Conservation (phyloP, 2,113 vertebrate genomes). For the Limnothrissa miodon region DNA sequence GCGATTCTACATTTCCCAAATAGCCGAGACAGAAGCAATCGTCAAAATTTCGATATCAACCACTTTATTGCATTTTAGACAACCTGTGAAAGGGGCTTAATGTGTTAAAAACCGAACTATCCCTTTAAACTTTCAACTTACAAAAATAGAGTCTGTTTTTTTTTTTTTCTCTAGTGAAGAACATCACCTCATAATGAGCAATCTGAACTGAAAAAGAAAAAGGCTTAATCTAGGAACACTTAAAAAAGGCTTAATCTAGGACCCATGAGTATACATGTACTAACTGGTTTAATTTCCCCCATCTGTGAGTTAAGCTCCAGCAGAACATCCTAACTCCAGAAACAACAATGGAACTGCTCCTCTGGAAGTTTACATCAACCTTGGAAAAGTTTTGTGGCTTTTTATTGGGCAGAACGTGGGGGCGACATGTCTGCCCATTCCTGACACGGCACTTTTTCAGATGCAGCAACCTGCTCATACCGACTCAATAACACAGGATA, state of each 20-base stretch:
- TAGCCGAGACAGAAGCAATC: no score
- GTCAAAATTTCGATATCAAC: no score
- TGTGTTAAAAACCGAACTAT: no score
- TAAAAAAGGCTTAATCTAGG: neutral
- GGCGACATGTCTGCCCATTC: conserved; percentile 10
- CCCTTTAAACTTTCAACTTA: neutral
- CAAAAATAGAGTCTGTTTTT: neutral
- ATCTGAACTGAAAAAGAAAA: neutral
- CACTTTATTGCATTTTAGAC: no score
- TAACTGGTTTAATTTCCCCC: neutral
- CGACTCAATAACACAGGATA: neutral
- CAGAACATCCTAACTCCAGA: conserved; percentile 42
- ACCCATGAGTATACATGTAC: neutral
- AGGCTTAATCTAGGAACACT: neutral
- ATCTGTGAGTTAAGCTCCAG: neutral
- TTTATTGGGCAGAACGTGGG: conserved; percentile 32
- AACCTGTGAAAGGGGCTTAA: no score
- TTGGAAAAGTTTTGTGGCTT: conserved; percentile 31
- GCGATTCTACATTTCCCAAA: no score
- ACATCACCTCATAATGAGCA: neutral
- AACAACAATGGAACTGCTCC: conserved; percentile 25
- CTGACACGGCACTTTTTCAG: neutral
- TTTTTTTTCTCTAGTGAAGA: neutral
- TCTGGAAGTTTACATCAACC: conserved; percentile 43
- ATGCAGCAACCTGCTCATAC: neutral